Percentiles rank a stretch among this genome's conserved stretches.
Evolutionary conservation across 2,888 invertebrate species (phyloP).

Genomic region (Dendrolimus pini): DNA sequence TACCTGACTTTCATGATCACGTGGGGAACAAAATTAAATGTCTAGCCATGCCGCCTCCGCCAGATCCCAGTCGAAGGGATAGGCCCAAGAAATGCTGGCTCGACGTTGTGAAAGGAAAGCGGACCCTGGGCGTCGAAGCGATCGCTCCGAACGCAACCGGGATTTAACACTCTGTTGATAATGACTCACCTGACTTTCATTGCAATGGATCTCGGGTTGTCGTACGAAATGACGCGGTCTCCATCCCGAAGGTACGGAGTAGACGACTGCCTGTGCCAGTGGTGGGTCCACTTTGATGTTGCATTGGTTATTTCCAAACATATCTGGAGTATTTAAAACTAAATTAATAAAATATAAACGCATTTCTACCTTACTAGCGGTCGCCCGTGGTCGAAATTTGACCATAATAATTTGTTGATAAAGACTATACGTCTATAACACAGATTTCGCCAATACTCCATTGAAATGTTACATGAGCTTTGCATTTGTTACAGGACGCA

Average conservation of each 20-base stretch:
- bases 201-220: conserved; percentile 83
- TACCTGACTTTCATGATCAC: no score
- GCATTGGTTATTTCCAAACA: conserved; percentile 78
- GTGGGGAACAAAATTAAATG: background rate
- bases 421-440: no score
- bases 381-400: no score
- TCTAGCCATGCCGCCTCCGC: background rate
- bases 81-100: background rate
- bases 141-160: background rate
- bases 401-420: no score
- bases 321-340: conserved; percentile 60
- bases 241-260: conserved; percentile 79
- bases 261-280: conserved; percentile 81
- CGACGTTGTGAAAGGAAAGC: background rate
- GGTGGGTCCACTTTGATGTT: conserved; percentile 78
- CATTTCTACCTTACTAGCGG: no score
- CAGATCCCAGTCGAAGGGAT: background rate
- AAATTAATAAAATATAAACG: no score
- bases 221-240: conserved; percentile 83
- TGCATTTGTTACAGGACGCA: no score
- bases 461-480: no score
- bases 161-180: background rate
- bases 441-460: no score
- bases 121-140: background rate
- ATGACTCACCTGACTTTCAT: conserved; percentile 79